These are phyloP conservation scores for Struthidea cinerea DNA, from an alignment of 2,113 vertebrate genomes.

Conservation along the genomic window DNA sequence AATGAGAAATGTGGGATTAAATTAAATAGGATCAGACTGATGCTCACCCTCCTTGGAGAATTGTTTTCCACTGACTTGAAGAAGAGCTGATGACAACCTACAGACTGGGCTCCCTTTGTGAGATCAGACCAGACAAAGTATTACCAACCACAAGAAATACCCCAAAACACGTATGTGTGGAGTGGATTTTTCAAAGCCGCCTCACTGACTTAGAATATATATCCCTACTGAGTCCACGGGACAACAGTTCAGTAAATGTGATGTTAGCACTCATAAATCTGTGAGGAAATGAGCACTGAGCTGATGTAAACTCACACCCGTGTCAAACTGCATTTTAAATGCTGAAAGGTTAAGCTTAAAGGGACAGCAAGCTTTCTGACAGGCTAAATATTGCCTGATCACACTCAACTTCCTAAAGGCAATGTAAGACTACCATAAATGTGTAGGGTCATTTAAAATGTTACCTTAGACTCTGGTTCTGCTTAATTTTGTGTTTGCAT, in stretches of 20 bases:
- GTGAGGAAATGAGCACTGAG: not conserved
- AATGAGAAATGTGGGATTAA: not conserved
- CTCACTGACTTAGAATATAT: not conserved
- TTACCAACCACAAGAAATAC: not conserved
- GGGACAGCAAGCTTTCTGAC: not conserved
- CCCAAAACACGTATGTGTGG: rapidly evolving
- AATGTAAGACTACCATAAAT: not conserved
- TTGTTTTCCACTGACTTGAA: not conserved
- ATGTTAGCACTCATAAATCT: not conserved
- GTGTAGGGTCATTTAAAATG: not conserved
- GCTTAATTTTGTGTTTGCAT: not conserved
- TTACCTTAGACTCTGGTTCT: not conserved
- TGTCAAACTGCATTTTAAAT: not conserved
- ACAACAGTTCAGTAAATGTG: not conserved
- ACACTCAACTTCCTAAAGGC: not conserved
- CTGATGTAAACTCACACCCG: not conserved
- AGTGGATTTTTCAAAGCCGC: not conserved
- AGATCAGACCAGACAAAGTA: not conserved
- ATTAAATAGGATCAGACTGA: not conserved
- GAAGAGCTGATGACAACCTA: not conserved
- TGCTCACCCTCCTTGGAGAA: not conserved
- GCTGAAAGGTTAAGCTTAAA: not conserved
- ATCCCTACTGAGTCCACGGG: not conserved
- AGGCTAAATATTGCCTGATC: not conserved
- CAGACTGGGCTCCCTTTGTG: not conserved